Percentiles rank a stretch among this genome's conserved stretches.
Conservation (phyloP, 1,140 invertebrate species). For the Olivierus martensii region DNA sequence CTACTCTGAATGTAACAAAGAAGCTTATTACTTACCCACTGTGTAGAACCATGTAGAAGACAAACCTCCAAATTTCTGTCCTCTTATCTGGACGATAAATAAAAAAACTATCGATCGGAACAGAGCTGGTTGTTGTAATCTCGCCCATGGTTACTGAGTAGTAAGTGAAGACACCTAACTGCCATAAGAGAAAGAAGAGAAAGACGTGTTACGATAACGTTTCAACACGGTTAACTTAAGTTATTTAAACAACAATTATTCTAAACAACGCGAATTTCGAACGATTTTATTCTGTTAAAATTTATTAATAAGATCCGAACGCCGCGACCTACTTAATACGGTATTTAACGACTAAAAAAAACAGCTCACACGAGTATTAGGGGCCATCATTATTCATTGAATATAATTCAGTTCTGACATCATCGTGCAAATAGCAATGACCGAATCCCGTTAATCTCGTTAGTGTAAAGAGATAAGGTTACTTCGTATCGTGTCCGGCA, state of each 20-base stretch:
- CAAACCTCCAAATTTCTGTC: slow-evolving; percentile 77
- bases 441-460: too few species aligned
- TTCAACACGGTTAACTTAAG: too few species aligned
- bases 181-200: slow-evolving; percentile 5
- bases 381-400: neutral
- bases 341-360: neutral
- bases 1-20: neutral
- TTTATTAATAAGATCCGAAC: too few species aligned
- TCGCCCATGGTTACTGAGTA: slow-evolving; percentile 30
- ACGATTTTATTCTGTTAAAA: too few species aligned
- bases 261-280: too few species aligned
- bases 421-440: too few species aligned
- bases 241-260: too few species aligned
- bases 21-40: slow-evolving; percentile 50
- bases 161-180: slow-evolving; percentile 33
- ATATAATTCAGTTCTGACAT: too few species aligned
- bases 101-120: slow-evolving; percentile 55
- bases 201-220: neutral
- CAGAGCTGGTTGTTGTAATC: slow-evolving; percentile 32
- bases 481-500: too few species aligned
- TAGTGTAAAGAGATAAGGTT: too few species aligned
- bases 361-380: neutral
- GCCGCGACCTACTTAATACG: too few species aligned
- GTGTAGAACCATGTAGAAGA: slow-evolving; percentile 95
- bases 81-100: slow-evolving; percentile 83